These are phyloP conservation scores for Meiosimyza platycephala DNA, from an alignment of 2,888 invertebrate species.

Conservation along the genomic window DNA sequence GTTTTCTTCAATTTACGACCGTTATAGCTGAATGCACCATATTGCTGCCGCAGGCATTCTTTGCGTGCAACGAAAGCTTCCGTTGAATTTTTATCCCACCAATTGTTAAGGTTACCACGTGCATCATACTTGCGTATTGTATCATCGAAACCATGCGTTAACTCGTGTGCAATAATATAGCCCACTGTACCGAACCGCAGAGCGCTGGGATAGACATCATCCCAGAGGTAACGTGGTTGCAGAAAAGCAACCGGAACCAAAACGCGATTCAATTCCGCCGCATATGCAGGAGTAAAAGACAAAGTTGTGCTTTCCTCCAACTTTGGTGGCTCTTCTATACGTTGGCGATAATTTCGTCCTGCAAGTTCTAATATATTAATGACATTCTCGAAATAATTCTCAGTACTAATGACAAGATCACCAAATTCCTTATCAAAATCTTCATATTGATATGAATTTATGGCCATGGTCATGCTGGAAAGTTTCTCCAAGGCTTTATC, in stretches of 20 bases:
- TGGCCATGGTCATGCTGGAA: slow-evolving; percentile 52
- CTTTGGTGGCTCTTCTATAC: slow-evolving; percentile 47
- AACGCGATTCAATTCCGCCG: slow-evolving; percentile 53
- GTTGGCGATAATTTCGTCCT: slow-evolving; percentile 48
- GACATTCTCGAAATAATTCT: slow-evolving; percentile 57
- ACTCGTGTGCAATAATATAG: slow-evolving; percentile 59
- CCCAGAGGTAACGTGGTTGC: slow-evolving; percentile 60
- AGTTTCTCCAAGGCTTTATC: slow-evolving; percentile 54
- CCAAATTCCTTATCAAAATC: slow-evolving; percentile 53
- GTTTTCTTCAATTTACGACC: slow-evolving; percentile 45
- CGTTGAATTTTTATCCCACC: slow-evolving; percentile 56
- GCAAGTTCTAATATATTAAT: slow-evolving; percentile 49
- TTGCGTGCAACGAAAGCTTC: slow-evolving; percentile 52
- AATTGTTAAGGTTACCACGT: slow-evolving; percentile 55
- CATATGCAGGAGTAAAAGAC: slow-evolving; percentile 52
- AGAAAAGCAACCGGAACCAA: slow-evolving; percentile 55
- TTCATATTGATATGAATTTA: slow-evolving; percentile 48
- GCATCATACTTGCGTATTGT: slow-evolving; percentile 54
- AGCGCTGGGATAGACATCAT: slow-evolving; percentile 56
- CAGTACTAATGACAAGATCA: slow-evolving; percentile 50
- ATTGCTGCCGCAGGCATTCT: slow-evolving; percentile 57
- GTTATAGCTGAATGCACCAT: slow-evolving; percentile 48
- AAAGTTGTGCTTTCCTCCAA: slow-evolving; percentile 42
- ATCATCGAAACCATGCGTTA: slow-evolving; percentile 61
- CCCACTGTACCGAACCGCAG: slow-evolving; percentile 59